Evolutionary conservation across 1,140 invertebrate species (phyloP).

Genomic region (Xylocopa sonorina): DNA sequence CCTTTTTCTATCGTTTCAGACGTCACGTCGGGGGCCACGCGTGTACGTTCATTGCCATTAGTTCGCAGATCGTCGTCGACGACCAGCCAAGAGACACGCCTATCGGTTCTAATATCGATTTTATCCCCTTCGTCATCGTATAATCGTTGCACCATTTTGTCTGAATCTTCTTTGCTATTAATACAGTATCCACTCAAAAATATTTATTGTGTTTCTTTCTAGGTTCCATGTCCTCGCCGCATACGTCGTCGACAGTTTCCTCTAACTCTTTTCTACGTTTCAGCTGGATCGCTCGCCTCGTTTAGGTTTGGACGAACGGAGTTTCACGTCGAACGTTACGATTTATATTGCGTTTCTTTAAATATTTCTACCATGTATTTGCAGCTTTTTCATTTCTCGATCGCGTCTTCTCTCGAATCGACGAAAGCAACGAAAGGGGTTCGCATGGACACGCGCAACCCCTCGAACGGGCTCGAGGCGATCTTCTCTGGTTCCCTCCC

Average conservation of each 20-base stretch:
- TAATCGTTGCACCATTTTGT: conserved; percentile 31
- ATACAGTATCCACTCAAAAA: conserved; percentile 26
- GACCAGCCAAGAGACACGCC: conserved; percentile 28
- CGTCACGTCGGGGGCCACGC: conserved; percentile 6
- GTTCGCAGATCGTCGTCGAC: conserved; percentile 51
- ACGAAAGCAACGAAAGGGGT: too few species aligned
- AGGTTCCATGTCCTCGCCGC: background rate
- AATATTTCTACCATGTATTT: background rate
- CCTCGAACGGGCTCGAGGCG: too few species aligned
- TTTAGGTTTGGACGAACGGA: conserved; percentile 8
- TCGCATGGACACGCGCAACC: too few species aligned
- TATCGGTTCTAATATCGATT: background rate
- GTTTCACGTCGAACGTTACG: too few species aligned
- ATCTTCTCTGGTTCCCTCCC: background rate
- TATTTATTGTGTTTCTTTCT: background rate
- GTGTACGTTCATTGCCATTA: conserved; percentile 25
- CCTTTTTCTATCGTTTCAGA: conserved; percentile 19
- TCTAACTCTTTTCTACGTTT: background rate
- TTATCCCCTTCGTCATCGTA: background rate
- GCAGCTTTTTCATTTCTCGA: background rate
- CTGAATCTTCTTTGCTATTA: conserved; percentile 46
- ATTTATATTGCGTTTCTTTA: too few species aligned
- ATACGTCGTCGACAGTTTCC: background rate
- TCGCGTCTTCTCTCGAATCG: conserved; percentile 53
- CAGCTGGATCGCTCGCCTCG: conserved; percentile 6